Evolutionary conservation across 2,888 invertebrate genomes (phyloP).

Genomic region (Eugnorisma glareosa): DNA sequence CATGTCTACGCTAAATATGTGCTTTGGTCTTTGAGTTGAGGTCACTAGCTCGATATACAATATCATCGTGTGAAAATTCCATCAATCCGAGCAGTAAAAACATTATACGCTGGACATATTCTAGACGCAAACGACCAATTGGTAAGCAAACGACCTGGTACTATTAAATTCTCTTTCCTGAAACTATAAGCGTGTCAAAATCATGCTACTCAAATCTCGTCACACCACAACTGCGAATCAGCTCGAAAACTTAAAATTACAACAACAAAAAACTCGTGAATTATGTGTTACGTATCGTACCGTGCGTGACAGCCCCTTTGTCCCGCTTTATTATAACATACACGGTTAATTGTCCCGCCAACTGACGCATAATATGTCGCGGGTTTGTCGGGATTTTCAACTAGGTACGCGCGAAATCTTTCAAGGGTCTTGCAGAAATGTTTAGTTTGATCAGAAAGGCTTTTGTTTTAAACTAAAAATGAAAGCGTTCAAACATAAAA

Average conservation of each 20-base stretch:
- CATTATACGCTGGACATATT: not conserved
- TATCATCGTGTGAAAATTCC: not conserved
- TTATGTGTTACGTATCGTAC: conserved; percentile 51
- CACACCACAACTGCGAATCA: conserved; percentile 16
- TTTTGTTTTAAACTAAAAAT: not conserved
- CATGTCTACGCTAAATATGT: not conserved
- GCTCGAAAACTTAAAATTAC: conserved; percentile 31
- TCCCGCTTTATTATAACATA: conserved; percentile 70
- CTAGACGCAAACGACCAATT: not conserved
- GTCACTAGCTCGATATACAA: not conserved
- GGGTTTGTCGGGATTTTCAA: conserved; percentile 23
- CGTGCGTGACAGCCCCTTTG: conserved; percentile 77
- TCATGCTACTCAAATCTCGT: not conserved
- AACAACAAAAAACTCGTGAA: conserved; percentile 45
- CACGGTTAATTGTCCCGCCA: conserved; percentile 76
- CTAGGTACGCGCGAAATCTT: not conserved
- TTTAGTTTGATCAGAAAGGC: not conserved
- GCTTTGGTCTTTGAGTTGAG: not conserved
- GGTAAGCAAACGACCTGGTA: not conserved
- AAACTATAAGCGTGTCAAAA: conserved; percentile 6
- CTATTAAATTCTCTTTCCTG: not conserved
- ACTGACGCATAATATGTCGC: conserved; percentile 63
- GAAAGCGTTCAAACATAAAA: not conserved
- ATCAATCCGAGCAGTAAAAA: not conserved
- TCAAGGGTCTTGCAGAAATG: not conserved